These are phyloP conservation scores for Drosophila hydei DNA, from an alignment of 1,140 invertebrate species.

Conservation along the genomic window DNA sequence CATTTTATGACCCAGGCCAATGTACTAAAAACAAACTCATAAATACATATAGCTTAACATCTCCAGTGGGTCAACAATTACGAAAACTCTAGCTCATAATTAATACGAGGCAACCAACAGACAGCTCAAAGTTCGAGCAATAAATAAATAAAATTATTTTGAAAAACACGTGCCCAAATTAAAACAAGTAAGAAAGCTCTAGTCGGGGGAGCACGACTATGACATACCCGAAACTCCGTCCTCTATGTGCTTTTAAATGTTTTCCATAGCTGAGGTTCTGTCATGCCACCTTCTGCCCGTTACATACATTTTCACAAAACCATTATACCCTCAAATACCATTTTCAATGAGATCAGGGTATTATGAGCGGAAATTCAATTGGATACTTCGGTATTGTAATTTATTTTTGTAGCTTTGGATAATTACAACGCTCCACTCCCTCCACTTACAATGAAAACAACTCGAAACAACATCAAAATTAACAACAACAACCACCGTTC, in stretches of 20 bases:
- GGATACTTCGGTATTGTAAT: constrained; percentile 25
- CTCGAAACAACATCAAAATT: constrained; percentile 33
- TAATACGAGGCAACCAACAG: constrained; percentile 18
- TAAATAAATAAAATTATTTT: constrained; percentile 20
- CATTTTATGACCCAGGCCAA: constrained; percentile 25
- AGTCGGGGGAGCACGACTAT: too few relatives aligned
- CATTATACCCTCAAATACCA: too few relatives aligned
- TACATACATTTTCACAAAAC: too few relatives aligned
- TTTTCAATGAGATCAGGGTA: too few relatives aligned
- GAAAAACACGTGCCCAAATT: neutral
- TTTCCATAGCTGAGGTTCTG: too few relatives aligned
- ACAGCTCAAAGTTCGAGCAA: constrained; percentile 27
- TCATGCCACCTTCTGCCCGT: too few relatives aligned
- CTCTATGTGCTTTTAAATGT: too few relatives aligned
- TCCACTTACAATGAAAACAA: constrained; percentile 42
- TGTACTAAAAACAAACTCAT: constrained; percentile 45
- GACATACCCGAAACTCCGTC: too few relatives aligned
- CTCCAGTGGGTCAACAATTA: constrained; percentile 38
- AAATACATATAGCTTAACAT: constrained; percentile 60
- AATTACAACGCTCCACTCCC: constrained; percentile 14
- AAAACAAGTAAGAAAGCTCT: too few relatives aligned
- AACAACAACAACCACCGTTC: constrained; percentile 35
- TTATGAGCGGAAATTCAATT: constrained; percentile 22
- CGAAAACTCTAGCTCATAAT: constrained; percentile 26
- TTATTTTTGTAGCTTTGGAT: constrained; percentile 35